Evolutionary conservation across 2,113 vertebrate genomes (phyloP).

Genomic region (Pan troglodytes): NHGRI_mPanTro3-v2.1_pri NC_072411.2:15280501-15281000

Average conservation of each 20-base stretch:
- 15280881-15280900: not conserved
- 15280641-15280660: not conserved
- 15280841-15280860: not conserved
- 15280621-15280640: not conserved
- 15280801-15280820: not conserved
- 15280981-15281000: not conserved
- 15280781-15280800: not conserved
- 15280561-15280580: too few species aligned
- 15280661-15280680: not conserved
- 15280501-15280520: not conserved
- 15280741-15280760: not conserved
- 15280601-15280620: not conserved
- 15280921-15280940: not conserved
- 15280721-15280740: not conserved
- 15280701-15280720: not conserved
- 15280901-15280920: not conserved
- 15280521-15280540: not conserved
- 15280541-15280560: not conserved
- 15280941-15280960: not conserved
- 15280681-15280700: rapidly evolving
- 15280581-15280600: not conserved
- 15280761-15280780: not conserved
- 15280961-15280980: not conserved
- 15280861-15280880: not conserved
- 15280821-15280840: not conserved